Base-by-base conservation (phyloP, 2,113 vertebrate genomes). In the Macaca nemestrina region DNA sequence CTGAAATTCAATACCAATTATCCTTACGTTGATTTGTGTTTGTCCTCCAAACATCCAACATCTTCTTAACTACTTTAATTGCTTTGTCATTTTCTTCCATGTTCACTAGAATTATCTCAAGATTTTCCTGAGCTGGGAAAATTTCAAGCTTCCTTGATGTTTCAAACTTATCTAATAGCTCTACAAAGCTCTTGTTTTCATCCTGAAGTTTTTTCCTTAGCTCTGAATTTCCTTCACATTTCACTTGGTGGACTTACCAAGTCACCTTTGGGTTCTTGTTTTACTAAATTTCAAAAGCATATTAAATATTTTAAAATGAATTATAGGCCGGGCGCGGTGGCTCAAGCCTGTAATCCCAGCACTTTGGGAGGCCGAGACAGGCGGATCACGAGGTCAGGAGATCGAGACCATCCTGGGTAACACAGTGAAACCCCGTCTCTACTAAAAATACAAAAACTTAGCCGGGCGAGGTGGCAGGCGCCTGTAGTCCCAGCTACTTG, bases 231-330 rank as follows among this genome's bases (percentile, higher is more conserved):
- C 48, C 68, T 72, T 88, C 50, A 70, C 32, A 72, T 81, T 80
- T 94, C 38, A 76, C 82, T 78, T 88, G 57, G 57, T 59, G 67
- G 25, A 68, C 45, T 80, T 86, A 64, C 64, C 45, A 38, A 68
- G 55, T 90, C 67, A 94, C 67, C 18, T 17, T 92, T 82, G 82
- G 22, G 38, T 22, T 75, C 57, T 86, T 91, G 30, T 96, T 92
- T 82, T 52, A 68, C 35, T 87, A 95, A 75, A 48, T 91, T 81
- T 67, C 7, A 52, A 70, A 83, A 88, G 17, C 5, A 43, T 32
- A 78, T 59, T 80, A 70, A 81, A 78, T 82, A 68, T 50, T 79
- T 92, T 75, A 43, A 87, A 20, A 80, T 76, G 23, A 82, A 85
- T 38, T 57, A 82, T 57, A 82, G n/a, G n/a, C n/a, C n/a, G n/a